Conservation (phyloP, 2,113 vertebrate species). For the Sakesphorus luctuosus region DNA sequence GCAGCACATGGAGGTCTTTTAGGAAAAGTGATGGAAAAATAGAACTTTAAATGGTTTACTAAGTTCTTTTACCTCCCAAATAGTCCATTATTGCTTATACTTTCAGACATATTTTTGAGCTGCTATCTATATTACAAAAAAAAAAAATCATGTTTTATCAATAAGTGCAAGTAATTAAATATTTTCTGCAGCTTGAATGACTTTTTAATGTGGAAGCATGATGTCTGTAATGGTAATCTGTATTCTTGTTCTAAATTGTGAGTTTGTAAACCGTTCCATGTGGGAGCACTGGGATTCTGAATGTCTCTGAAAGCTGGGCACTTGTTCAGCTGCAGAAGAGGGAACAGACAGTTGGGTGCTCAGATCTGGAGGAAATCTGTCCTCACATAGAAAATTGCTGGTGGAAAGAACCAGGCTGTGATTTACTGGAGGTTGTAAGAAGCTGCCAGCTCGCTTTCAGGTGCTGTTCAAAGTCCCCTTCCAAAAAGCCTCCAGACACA, state of each 20-base stretch:
- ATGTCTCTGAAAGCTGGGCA: neutral
- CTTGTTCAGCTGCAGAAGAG: conserved; percentile 2
- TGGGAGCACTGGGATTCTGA: neutral
- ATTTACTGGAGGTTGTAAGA: neutral
- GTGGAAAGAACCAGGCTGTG: neutral
- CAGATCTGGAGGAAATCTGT: conserved; percentile 37
- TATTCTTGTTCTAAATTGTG: neutral
- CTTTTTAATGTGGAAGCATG: neutral
- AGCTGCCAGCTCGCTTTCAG: conserved; percentile 19
- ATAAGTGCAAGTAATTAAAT: neutral
- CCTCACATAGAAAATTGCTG: neutral
- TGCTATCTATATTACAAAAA: neutral
- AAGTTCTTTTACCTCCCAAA: neutral
- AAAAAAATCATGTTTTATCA: neutral
- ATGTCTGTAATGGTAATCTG: neutral
- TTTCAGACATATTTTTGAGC: neutral
- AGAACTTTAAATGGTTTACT: neutral
- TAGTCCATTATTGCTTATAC: neutral
- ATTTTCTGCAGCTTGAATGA: neutral
- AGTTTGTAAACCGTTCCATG: neutral
- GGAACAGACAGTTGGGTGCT: conserved; percentile 39
- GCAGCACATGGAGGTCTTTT: neutral
- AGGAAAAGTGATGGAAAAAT: neutral
- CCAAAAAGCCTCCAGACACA: conserved; percentile 16
- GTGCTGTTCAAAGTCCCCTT: conserved; percentile 25